phyloP scores from a whole-genome alignment of 2,113 vertebrate genomes.

The Myanophis thanlyinensis region DNA sequence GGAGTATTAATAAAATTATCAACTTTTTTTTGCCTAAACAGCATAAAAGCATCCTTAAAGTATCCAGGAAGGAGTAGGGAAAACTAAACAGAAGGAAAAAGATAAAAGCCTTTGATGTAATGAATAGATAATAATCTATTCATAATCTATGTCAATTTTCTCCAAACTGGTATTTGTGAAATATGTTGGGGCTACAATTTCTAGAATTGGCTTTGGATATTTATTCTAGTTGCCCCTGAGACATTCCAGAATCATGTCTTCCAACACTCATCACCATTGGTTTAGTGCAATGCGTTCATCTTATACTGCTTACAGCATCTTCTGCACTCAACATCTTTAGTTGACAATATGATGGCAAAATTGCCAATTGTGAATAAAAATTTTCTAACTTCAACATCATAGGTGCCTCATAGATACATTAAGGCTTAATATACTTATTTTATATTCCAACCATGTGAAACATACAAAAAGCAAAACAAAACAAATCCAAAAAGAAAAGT shows the following conservation, averaged over 20 bases:
- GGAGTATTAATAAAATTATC: slow-evolving; percentile 25
- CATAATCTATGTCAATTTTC: neutral
- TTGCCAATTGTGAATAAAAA: neutral
- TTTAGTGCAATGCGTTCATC: neutral
- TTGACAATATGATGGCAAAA: neutral
- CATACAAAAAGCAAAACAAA: neutral
- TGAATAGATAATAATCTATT: neutral
- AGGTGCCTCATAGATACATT: neutral
- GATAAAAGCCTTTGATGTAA: neutral
- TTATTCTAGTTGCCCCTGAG: neutral
- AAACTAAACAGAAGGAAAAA: neutral
- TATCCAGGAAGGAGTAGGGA: neutral
- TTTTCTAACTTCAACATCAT: neutral
- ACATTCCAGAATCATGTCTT: neutral
- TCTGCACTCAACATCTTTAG: neutral
- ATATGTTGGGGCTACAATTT: neutral
- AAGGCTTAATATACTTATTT: neutral
- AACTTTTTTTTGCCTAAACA: neutral
- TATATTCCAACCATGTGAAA: neutral
- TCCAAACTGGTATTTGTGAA: neutral
- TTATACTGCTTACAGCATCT: neutral
- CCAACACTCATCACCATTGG: neutral
- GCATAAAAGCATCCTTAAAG: slow-evolving; percentile 23
- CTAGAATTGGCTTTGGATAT: neutral
- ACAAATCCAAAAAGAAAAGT: neutral